phyloP scores from a whole-genome alignment of 2,888 invertebrate species.

The Diadromus collaris region DNA sequence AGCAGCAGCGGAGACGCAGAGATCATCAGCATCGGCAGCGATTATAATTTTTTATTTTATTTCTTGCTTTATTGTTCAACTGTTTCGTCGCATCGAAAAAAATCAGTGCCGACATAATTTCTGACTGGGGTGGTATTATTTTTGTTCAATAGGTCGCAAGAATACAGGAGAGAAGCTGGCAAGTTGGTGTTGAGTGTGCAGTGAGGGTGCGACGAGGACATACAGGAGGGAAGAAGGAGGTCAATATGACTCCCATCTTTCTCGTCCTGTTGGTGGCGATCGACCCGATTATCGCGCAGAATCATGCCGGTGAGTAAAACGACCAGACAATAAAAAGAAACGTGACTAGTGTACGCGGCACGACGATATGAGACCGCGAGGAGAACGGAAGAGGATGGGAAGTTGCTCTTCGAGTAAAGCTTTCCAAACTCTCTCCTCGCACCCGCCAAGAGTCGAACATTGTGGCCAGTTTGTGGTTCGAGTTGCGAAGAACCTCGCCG shows the following conservation, averaged over 20 bases:
- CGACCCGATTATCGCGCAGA: slow-evolving; percentile 79
- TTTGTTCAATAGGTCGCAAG: slow-evolving; percentile 74
- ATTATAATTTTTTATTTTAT: slow-evolving; percentile 3
- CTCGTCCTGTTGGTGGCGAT: slow-evolving; percentile 79
- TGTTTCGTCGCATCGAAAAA: neutral
- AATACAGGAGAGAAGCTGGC: slow-evolving; percentile 53
- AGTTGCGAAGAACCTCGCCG: slow-evolving; percentile 29
- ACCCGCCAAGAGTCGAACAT: slow-evolving; percentile 39
- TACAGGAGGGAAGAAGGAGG: slow-evolving; percentile 76
- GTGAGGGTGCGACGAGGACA: slow-evolving; percentile 76
- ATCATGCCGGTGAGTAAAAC: slow-evolving; percentile 77
- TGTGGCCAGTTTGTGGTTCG: slow-evolving; percentile 56
- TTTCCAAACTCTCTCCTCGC: slow-evolving; percentile 4
- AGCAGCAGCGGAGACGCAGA: neutral
- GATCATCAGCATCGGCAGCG: slow-evolving; percentile 1
- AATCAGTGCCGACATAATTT: slow-evolving; percentile 51
- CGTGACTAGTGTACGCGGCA: slow-evolving; percentile 9
- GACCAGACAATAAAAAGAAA: slow-evolving; percentile 63
- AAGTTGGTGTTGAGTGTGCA: slow-evolving; percentile 76
- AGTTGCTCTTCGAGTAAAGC: slow-evolving; percentile 26
- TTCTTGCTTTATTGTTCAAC: neutral
- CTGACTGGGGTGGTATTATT: slow-evolving; percentile 75
- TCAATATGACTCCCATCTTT: slow-evolving; percentile 80
- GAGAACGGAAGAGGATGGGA: neutral
- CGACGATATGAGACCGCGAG: neutral